Conservation (phyloP, 1,140 invertebrate genomes). For the Drosophila rufa region DNA sequence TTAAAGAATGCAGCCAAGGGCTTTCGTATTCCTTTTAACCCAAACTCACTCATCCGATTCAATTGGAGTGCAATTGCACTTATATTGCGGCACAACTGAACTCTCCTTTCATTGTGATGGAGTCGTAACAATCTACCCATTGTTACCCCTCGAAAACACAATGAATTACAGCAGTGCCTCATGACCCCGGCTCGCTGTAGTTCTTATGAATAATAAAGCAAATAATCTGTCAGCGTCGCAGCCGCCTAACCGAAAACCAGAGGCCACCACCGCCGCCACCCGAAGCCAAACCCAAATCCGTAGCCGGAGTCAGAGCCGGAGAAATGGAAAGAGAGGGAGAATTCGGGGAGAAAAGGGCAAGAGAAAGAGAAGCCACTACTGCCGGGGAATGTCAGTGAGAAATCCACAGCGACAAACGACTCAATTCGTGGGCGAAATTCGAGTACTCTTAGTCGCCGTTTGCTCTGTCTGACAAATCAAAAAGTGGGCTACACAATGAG, state of each 20-base stretch:
- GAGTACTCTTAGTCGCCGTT: conserved; percentile 45
- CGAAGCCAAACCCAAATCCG: conserved; percentile 37
- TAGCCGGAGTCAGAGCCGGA: background rate
- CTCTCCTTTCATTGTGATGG: conserved; percentile 20
- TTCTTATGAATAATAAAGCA: conserved; percentile 84
- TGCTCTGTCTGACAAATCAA: conserved; percentile 49
- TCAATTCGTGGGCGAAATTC: conserved; percentile 68
- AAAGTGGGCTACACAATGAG: conserved; percentile 11
- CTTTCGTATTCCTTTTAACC: background rate
- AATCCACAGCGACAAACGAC: conserved; percentile 67
- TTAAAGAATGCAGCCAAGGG: background rate
- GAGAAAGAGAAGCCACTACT: conserved; percentile 11
- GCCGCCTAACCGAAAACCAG: conserved; percentile 58
- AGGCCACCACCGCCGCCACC: conserved; percentile 43
- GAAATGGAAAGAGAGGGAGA: conserved; percentile 2
- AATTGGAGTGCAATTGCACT: conserved; percentile 23
- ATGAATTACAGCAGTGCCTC: conserved; percentile 46
- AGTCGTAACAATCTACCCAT: conserved; percentile 45
- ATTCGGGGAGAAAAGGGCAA: background rate
- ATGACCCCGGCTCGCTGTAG: conserved; percentile 40
- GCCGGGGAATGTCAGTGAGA: conserved; percentile 37
- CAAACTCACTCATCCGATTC: conserved; percentile 6
- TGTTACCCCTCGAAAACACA: conserved; percentile 48
- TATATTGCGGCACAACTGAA: conserved; percentile 5
- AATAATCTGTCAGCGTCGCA: conserved; percentile 83